Evolutionary conservation across 2,888 invertebrate genomes (phyloP), one percentile per base, ranked within the genome.

Genomic region (Agonopterix arenella): DNA sequence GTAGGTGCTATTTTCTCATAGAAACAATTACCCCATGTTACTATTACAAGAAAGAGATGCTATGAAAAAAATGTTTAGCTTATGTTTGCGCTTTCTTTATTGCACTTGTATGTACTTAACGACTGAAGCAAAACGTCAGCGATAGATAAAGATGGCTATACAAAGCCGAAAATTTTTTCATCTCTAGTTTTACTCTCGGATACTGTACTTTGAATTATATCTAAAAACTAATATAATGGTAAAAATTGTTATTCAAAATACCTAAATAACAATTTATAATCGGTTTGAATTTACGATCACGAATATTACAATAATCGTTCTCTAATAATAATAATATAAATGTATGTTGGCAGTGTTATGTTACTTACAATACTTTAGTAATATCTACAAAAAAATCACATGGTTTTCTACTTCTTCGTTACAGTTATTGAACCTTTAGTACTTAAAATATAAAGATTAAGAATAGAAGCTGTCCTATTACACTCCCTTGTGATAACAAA

Each of bases 311-410:
- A 40, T 3, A 10, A 2, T 40, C 40, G 40, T 40, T 4, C 10
- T 40, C n/a, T 40, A 40, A 9, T 40, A 40, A 40, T 40, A 40
- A 40, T 43, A 43, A 41, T 41, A 40, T 40, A 37, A 36, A 45
- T 11, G 36, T 40, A 46, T 42, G 9, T 52, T 55, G 52, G 55
- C 52, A 55, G 51, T 55, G 47, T 47, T 36, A 13, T 38, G 36
- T 42, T 28, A 28, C 28, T 28, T 28, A 28, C 28, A 46, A n/a
- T 46, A 40, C 45, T 43, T 47, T n/a, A 41, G 8, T 11, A 47
- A 41, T 47, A 47, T 43, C 47, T 47, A 47, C 36, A 10, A 43
- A 40, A n/a, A 45, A 45, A 45, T 45, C 28, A 45, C 45, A 45
- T 28, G 45, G 7, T 16, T 45, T 11, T 45, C 36, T 46, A 45